Evolutionary conservation across 2,888 invertebrate species (phyloP).

Genomic region (Cosmorhoe ocellata): DNA sequence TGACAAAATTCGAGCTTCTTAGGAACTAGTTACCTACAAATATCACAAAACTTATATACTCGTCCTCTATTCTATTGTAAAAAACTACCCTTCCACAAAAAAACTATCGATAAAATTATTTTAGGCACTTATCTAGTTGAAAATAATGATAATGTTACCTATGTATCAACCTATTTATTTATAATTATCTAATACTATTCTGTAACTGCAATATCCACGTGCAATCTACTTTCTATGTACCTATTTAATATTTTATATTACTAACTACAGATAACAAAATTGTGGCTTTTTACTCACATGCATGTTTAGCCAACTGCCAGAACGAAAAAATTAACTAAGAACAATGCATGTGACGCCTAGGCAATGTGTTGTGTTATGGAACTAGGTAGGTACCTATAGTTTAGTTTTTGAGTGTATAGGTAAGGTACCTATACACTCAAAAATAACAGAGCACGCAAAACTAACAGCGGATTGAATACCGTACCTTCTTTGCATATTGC

Average conservation of each 20-base stretch:
- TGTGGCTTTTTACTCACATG: slow-evolving; percentile 44
- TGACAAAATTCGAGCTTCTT: slow-evolving; percentile 25
- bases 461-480: slow-evolving; percentile 11
- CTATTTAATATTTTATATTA: background rate
- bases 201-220: background rate
- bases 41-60: no score
- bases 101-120: no score
- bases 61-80: no score
- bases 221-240: background rate
- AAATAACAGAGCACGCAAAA: slow-evolving; percentile 12
- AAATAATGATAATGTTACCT: background rate
- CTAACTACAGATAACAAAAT: slow-evolving; percentile 5
- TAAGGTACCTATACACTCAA: no score
- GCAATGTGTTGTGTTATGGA: background rate
- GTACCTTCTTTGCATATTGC: background rate
- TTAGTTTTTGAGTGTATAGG: no score
- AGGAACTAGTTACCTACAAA: background rate
- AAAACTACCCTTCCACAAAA: no score
- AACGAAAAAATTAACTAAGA: slow-evolving; percentile 24
- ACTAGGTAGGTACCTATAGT: background rate
- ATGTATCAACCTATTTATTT: no score
- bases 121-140: no score
- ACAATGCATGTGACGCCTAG: slow-evolving; percentile 34
- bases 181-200: background rate
- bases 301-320: slow-evolving; percentile 56